Conservation (phyloP, 2,797 vertebrate genomes). For the Liasis olivaceus region DNA sequence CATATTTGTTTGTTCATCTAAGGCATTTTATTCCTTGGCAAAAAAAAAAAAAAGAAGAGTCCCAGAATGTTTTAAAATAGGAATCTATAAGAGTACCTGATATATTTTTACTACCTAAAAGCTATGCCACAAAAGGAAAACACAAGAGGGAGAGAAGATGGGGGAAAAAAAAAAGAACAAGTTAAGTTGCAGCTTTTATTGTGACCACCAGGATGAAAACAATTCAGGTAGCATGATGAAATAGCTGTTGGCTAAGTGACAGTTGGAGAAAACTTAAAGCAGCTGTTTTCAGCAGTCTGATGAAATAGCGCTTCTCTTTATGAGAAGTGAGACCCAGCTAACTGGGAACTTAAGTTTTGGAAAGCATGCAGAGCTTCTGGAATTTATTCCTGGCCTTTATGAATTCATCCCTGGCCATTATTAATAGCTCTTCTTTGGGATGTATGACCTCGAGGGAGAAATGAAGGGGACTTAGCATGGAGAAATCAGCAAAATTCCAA, state of each 20-base stretch:
- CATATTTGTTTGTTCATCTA: background rate
- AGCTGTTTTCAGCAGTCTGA: background rate
- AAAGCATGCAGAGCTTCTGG: background rate
- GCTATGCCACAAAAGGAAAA: background rate
- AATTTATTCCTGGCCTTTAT: background rate
- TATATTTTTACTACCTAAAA: background rate
- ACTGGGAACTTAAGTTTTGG: background rate
- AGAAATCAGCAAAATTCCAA: background rate
- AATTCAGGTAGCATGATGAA: background rate
- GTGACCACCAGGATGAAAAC: background rate
- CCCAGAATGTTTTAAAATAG: background rate
- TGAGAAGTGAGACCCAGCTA: background rate
- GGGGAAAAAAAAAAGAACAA: background rate
- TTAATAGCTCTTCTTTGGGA: background rate
- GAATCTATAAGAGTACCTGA: background rate
- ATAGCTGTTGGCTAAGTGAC: background rate
- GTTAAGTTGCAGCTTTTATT: background rate
- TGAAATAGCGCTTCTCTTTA: background rate
- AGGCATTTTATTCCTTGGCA: background rate
- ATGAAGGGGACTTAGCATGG: background rate
- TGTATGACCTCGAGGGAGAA: background rate
- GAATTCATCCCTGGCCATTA: background rate
- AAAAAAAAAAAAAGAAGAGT: background rate
- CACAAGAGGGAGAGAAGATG: background rate
- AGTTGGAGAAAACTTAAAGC: background rate